These are phyloP conservation scores for Platichthys flesus DNA, from an alignment of 2,113 vertebrate genomes.

Conservation along the genomic window DNA sequence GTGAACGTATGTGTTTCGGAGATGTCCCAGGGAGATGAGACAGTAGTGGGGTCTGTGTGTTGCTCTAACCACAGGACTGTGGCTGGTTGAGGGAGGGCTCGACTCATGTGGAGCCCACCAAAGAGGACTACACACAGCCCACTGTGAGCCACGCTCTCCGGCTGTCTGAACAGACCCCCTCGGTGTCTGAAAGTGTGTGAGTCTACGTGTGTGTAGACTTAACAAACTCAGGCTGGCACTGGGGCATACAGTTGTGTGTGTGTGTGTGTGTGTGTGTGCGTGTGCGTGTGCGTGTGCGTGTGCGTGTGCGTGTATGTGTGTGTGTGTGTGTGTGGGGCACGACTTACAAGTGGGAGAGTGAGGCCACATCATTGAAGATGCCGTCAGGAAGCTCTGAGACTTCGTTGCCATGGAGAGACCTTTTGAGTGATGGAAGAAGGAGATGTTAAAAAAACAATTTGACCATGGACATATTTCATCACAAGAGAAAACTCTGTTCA, in stretches of 20 bases:
- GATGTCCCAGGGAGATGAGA: constrained; percentile 65
- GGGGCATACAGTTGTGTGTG: constrained; percentile 4
- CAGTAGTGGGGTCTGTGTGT: constrained; percentile 63
- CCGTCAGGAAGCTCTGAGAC: constrained; percentile 93
- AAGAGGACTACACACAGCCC: constrained; percentile 68
- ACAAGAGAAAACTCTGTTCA: not conserved
- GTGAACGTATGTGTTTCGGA: constrained; percentile 33
- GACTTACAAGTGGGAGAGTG: constrained; percentile 97
- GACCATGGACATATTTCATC: not conserved
- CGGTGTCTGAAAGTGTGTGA: constrained; percentile 21
- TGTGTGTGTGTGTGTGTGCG: constrained; percentile 20
- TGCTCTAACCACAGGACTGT: constrained; percentile 60
- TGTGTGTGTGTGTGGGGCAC: constrained; percentile 6
- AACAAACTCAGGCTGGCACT: constrained; percentile 13
- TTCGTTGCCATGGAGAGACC: constrained; percentile 98
- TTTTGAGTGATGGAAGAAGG: constrained; percentile 57
- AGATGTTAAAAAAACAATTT: not conserved
- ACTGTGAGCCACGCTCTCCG: constrained; percentile 58
- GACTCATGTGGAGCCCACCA: constrained; percentile 55
- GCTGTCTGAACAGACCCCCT: constrained; percentile 52
- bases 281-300: constrained; percentile 14
- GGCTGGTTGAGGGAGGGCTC: constrained; percentile 49
- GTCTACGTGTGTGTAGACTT: constrained; percentile 4
- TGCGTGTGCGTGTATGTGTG: constrained; percentile 1
- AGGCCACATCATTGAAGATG: constrained; percentile 92